A percentile compares a stretch with the other conserved stretches of the same genome.
phyloP scores from a whole-genome alignment of 2,888 invertebrate species.

The Melanargia galathea region DNA sequence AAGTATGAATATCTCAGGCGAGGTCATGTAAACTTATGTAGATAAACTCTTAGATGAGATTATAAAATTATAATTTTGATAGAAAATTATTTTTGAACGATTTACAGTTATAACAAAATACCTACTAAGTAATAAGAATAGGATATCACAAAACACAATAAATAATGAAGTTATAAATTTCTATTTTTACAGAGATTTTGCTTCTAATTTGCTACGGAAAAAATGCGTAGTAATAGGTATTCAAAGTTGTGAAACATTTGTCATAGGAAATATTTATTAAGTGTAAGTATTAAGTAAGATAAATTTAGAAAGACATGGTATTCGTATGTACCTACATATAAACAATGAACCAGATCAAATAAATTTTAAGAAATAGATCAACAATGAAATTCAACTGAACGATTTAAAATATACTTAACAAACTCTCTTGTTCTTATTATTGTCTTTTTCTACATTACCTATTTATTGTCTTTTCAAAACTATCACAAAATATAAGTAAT shows the following conservation, averaged over 20 bases:
- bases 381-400: background rate
- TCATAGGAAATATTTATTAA: too few species aligned
- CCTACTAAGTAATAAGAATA: background rate
- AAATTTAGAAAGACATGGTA: constrained; percentile 5
- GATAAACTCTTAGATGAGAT: background rate
- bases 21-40: too few species aligned
- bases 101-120: background rate
- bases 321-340: background rate
- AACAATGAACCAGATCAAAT: background rate
- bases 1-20: background rate
- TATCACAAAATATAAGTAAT: constrained; percentile 16
- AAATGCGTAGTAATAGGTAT: too few species aligned
- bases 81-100: background rate
- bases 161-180: background rate
- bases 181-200: background rate
- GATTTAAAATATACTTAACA: background rate
- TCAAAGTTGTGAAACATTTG: too few species aligned
- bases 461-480: constrained; percentile 5
- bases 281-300: background rate
- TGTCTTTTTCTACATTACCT: background rate
- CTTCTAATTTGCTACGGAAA: too few species aligned
- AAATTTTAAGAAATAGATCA: background rate
- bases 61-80: background rate
- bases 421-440: background rate
- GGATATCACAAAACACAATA: background rate